phyloP scores from a whole-genome alignment of 2,888 invertebrate species.

The Machimus rusticus region DNA sequence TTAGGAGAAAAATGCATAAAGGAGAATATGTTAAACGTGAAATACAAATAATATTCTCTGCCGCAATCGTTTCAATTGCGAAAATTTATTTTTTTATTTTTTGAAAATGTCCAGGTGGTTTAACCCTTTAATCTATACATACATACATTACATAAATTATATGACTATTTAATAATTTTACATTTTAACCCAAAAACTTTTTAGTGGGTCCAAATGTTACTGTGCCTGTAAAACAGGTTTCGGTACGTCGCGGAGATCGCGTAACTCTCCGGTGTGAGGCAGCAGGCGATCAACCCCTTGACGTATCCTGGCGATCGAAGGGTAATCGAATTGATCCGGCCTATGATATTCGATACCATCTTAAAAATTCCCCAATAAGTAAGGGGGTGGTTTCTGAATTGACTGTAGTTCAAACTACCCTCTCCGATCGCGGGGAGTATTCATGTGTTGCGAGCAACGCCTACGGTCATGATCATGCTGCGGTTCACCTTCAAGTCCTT shows the following conservation, averaged over 20 bases:
- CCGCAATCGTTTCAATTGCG: no score
- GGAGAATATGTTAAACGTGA: no score
- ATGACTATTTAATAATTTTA: no score
- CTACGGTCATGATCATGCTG: conserved; percentile 68
- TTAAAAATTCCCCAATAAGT: conserved; percentile 60
- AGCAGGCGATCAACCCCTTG: conserved; percentile 66
- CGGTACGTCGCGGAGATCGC: conserved; percentile 65
- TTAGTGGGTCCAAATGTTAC: conserved; percentile 66
- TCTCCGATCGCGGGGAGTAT: conserved; percentile 68
- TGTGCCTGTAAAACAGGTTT: conserved; percentile 63
- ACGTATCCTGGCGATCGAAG: conserved; percentile 65
- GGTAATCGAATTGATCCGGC: conserved; percentile 65
- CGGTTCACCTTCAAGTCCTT: conserved; percentile 64
- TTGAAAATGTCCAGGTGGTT: no score
- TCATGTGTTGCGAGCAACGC: conserved; percentile 70
- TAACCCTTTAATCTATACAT: no score
- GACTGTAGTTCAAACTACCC: conserved; percentile 65
- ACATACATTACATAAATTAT: no score
- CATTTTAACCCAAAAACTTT: background rate
- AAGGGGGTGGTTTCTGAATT: conserved; percentile 67
- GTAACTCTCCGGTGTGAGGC: conserved; percentile 65
- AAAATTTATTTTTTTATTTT: no score
- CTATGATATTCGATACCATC: conserved; percentile 64
- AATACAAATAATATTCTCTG: no score
- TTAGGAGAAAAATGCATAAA: no score